Evolutionary conservation across 2,797 vertebrate species (phyloP), one percentile per base, ranked within the genome.

Genomic region (Phaenicophaeus curvirostris): DNA sequence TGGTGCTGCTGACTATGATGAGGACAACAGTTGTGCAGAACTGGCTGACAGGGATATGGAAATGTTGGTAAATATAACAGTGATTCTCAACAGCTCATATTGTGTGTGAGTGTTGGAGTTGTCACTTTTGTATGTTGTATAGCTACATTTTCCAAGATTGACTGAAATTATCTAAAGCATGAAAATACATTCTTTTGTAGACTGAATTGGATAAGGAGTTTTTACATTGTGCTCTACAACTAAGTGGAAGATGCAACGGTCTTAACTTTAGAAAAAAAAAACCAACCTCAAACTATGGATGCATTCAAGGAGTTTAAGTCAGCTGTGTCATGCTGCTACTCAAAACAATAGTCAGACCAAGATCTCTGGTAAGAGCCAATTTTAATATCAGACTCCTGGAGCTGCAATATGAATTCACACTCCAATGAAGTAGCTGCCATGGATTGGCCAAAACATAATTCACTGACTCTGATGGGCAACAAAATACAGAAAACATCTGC

Each of bases 31-130:
- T 94, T 95, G 93, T 89, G 82, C 63, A 95, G 94, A 94, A 91
- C 92, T 90, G 96, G 95, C 95, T 96, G 95, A 94, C 96, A 97
- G 92, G 94, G 94, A 94, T 93, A 94, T 96, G 94, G 95, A 96
- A 95, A 95, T 87, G 87, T 94, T 96, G 92, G 92, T 96, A 96
- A 97, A 95, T 96, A 96, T 96, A 96, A 96, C 93, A 94, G 96
- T 94, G 96, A 96, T 91, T 97, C 95, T 97, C 95, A 97, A 97
- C 96, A 97, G 96, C 96, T 97, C 95, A 97, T 96, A 97, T 95
- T 96, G 95, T 95, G 92, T 96, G 91, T 91, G 93, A 95, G 87
- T 94, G 87, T 94, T 96, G 96, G 95, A 96, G 87, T 89, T 96
- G 91, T 95, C 93, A 95, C 85, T 92, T 97, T 97, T 95, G 69